phyloP scores from a whole-genome alignment of 2,797 vertebrate species.

The Pelobates cultripes region DNA sequence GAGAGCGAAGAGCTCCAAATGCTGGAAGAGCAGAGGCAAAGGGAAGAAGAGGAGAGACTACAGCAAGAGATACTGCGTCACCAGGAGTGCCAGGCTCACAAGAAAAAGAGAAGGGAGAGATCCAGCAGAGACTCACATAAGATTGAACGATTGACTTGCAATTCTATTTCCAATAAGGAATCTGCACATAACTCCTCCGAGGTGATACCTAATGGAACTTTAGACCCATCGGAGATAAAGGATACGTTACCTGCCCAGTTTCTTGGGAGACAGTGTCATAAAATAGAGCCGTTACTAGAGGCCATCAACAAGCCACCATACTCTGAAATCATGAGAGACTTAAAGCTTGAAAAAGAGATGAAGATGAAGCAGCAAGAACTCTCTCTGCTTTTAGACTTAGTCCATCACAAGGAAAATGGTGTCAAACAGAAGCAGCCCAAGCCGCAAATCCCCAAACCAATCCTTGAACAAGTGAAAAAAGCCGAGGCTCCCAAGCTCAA shows the following conservation, averaged over 20 bases:
- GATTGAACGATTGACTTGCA: constrained; percentile 69
- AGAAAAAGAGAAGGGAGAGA: constrained; percentile 95
- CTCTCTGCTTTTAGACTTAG: constrained; percentile 72
- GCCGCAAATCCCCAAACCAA: constrained; percentile 61
- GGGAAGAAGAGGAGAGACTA: constrained; percentile 79
- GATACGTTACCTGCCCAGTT: constrained; percentile 66
- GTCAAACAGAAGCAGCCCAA: constrained; percentile 78
- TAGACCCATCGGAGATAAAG: constrained; percentile 70
- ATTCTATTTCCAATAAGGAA: constrained; percentile 80
- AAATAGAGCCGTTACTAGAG: constrained; percentile 67
- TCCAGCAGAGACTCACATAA: constrained; percentile 72
- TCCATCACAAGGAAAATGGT: constrained; percentile 74
- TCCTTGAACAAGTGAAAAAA: constrained; percentile 67
- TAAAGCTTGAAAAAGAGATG: constrained; percentile 72
- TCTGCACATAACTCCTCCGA: constrained; percentile 77
- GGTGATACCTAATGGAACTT: constrained; percentile 68
- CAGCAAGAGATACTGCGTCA: constrained; percentile 87
- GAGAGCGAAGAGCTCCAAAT: constrained; percentile 83
- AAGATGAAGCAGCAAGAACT: constrained; percentile 76
- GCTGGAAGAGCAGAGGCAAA: constrained; percentile 79
- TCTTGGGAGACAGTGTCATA: constrained; percentile 64
- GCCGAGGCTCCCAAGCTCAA: constrained; percentile 71
- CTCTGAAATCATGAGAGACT: constrained; percentile 65
- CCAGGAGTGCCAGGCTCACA: constrained; percentile 84
- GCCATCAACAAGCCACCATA: constrained; percentile 53